Evolutionary conservation across 2,888 invertebrate species (phyloP).

Genomic region (Gymnosoma rotundatum): DNA sequence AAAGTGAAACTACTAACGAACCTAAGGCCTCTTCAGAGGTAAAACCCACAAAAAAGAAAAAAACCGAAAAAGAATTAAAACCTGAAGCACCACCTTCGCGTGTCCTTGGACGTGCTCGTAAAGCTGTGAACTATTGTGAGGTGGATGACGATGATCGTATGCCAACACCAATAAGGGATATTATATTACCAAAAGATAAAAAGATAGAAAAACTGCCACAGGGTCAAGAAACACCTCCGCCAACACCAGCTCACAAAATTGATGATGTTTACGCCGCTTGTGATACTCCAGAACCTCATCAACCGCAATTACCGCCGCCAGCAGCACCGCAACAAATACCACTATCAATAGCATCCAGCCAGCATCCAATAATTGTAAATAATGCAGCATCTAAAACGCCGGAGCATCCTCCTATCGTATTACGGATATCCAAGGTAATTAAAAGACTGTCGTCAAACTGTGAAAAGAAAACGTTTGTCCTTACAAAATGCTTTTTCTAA

Average conservation of each 20-base stretch:
- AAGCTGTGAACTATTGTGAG: constrained; percentile 86
- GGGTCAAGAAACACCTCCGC: constrained; percentile 64
- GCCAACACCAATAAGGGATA: constrained; percentile 79
- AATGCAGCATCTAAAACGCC: constrained; percentile 76
- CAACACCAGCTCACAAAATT: constrained; percentile 50
- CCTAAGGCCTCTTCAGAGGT: constrained; percentile 37
- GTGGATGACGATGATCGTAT: constrained; percentile 82
- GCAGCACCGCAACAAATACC: constrained; percentile 66
- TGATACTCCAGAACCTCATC: constrained; percentile 62
- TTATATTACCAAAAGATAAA: constrained; percentile 82
- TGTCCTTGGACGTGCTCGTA: constrained; percentile 83
- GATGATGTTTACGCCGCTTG: constrained; percentile 59
- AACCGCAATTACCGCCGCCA: constrained; percentile 67
- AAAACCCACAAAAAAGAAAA: constrained; percentile 76
- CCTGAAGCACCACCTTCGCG: constrained; percentile 80
- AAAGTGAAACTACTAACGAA: constrained; percentile 5
- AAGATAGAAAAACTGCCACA: constrained; percentile 51
- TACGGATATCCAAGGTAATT: constrained; percentile 90
- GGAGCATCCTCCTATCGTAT: constrained; percentile 91
- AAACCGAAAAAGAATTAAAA: constrained; percentile 80
- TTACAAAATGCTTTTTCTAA: too few species aligned
- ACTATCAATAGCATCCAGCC: constrained; percentile 60
- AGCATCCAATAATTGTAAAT: constrained; percentile 73
- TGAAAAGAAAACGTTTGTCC: too few species aligned
- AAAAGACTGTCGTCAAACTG: background rate